Conservation (phyloP, 2,888 invertebrate genomes). For the Patella pellucida region DNA sequence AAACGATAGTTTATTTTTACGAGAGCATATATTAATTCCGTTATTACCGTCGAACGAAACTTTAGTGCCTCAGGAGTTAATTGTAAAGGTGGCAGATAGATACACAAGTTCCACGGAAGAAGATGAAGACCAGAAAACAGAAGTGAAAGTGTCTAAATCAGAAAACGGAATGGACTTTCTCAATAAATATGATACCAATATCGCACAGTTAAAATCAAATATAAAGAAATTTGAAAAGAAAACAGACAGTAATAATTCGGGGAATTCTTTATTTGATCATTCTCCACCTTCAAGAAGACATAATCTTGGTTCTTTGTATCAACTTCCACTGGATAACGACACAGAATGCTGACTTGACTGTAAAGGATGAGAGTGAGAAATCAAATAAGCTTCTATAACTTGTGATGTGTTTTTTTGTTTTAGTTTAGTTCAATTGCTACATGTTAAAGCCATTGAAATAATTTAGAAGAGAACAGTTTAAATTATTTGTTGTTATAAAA, state of each 20-base stretch:
- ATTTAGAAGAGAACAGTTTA: no score
- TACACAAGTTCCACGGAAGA: slow-evolving; percentile 14
- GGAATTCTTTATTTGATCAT: background rate
- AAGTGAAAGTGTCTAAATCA: slow-evolving; percentile 19
- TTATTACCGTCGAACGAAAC: slow-evolving; percentile 51
- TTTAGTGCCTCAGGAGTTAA: slow-evolving; percentile 41
- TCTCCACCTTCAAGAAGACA: background rate
- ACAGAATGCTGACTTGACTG: slow-evolving; percentile 15
- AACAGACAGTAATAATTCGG: slow-evolving; percentile 49
- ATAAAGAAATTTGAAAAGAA: slow-evolving; percentile 65
- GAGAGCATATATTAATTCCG: slow-evolving; percentile 90
- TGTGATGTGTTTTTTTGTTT: no score
- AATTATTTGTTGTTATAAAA: no score
- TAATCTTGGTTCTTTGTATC: background rate
- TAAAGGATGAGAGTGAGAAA: no score
- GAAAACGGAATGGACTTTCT: slow-evolving; percentile 66
- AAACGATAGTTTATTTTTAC: slow-evolving; percentile 91
- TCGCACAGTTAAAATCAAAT: slow-evolving; percentile 69
- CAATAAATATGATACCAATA: slow-evolving; percentile 70
- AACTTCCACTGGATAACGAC: slow-evolving; percentile 13
- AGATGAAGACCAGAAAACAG: background rate
- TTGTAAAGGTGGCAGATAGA: slow-evolving; percentile 22
- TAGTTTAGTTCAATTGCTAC: no score
- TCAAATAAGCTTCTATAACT: no score
- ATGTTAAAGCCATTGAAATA: no score